Conservation (phyloP, 2,113 vertebrate genomes). For the Porphyrio hochstetteri region DNA sequence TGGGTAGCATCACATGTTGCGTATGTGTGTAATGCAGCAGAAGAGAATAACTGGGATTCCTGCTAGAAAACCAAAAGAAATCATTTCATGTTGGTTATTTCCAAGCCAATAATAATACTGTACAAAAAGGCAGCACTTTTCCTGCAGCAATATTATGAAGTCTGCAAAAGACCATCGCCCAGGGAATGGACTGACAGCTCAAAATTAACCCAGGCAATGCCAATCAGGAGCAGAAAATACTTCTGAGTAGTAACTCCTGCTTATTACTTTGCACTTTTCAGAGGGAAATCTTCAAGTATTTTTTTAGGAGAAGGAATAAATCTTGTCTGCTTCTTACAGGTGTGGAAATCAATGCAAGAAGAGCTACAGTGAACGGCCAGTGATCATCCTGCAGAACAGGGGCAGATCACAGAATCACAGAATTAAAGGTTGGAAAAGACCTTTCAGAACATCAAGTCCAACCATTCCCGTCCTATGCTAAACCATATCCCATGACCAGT, state of each 20-base stretch:
- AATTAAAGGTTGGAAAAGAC: too few relatives aligned
- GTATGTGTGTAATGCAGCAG: conserved; percentile 40
- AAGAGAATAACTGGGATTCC: conserved; percentile 41
- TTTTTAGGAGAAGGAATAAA: background rate
- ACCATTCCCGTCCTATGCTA: too few relatives aligned
- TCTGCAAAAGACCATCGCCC: conserved; percentile 1
- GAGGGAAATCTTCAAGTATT: background rate
- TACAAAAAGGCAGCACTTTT: background rate
- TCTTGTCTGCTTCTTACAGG: background rate
- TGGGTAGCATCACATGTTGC: background rate
- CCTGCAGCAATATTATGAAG: background rate
- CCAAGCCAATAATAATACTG: conserved; percentile 40
- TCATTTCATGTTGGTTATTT: conserved; percentile 14
- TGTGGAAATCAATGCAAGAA: background rate
- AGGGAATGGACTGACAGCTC: background rate
- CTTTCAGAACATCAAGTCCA: too few relatives aligned
- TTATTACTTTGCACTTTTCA: background rate
- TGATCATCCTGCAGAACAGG: background rate
- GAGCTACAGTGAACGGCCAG: background rate
- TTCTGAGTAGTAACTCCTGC: background rate
- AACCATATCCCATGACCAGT: too few relatives aligned
- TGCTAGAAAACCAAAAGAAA: conserved; percentile 55
- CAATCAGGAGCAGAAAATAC: background rate
- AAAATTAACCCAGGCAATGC: conserved; percentile 2
- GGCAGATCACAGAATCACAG: background rate